Evolutionary conservation across 2,113 vertebrate genomes (phyloP), one percentile per base, ranked within the genome.

Genomic region (Laticauda colubrina): DNA sequence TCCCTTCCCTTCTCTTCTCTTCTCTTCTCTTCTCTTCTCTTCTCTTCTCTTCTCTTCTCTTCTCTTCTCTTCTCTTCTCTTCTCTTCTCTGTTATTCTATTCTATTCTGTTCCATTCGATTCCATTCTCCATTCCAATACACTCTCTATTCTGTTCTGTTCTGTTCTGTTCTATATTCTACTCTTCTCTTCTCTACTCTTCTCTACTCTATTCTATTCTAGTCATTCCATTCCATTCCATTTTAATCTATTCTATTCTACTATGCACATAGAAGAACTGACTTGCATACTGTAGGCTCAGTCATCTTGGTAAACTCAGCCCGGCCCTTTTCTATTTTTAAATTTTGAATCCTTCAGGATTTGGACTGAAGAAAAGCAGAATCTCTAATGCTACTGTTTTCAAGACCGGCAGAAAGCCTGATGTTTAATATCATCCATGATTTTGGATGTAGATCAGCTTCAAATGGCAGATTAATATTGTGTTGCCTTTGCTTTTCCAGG

Each of bases 401-500:
- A 92, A 95, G 91, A 59, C 1, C 69, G 85, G 92, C 90, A 54
- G 93, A 14, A 95, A 94, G 21, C 23, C 4, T 64, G 91, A 85
- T 88, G 48, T 75, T 0, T 61, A 14, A 54, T 88, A 88, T 93
- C 95, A 94, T 92, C 94, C 93, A 93, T 48, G 6, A 39, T 15
- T 5, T 11, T 90, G 88, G 43, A 89, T 14, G 12, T 61, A 89
- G 95, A 95, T 95, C 1, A 94, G 55, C 93, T 89, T 51, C 81
- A 94, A 2, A 91, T 86, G 21, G 57, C 90, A 94, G 92, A 93
- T 95, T 95, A 95, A 94, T 93, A 75, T 88, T 89, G 93, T 95
- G 61, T 93, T 96, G 90, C 94, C 20, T 96, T 96, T 94, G 34
- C 96, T 96, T 94, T 69, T 91, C 59, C 88, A 95, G 91, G 95